Conservation (phyloP, 2,113 vertebrate genomes). For the Marcusenius ussheri region DNA sequence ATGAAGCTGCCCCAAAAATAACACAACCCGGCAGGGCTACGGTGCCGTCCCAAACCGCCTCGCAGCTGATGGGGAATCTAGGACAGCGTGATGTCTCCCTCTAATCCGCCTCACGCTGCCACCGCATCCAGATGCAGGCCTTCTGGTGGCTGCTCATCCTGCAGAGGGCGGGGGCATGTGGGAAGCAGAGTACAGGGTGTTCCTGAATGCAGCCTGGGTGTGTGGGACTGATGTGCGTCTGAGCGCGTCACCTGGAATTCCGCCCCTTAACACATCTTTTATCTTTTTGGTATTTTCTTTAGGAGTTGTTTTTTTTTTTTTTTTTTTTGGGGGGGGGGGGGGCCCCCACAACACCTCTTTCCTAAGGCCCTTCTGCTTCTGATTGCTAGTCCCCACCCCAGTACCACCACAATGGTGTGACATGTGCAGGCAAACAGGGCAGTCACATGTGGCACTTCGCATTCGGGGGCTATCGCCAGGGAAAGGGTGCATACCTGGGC, state of each 20-base stretch:
- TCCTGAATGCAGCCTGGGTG: background rate
- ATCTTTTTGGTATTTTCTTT: background rate
- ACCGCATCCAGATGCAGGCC: conserved; percentile 53
- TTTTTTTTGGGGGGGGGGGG: too few relatives aligned
- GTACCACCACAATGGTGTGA: background rate
- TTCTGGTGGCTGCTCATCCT: conserved; percentile 43
- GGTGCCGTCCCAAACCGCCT: conserved; percentile 22
- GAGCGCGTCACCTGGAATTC: background rate
- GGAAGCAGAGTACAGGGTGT: background rate
- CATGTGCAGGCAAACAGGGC: background rate
- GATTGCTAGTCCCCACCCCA: background rate
- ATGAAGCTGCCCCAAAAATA: conserved; percentile 49
- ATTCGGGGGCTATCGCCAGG: background rate
- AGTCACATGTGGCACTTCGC: background rate
- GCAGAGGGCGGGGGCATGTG: background rate
- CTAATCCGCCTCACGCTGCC: conserved; percentile 57
- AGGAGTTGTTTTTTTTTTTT: background rate
- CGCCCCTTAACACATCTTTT: background rate
- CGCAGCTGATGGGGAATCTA: conserved; percentile 44
- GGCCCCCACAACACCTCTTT: background rate
- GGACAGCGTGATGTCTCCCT: conserved; percentile 66
- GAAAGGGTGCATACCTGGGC: background rate
- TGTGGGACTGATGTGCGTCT: background rate
- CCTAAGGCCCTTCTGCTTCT: background rate
- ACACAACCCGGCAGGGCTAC: background rate